Percentiles rank a stretch among this genome's conserved stretches.
Evolutionary conservation across 2,113 vertebrate genomes (phyloP).

Genomic region (Tupaia chinensis): DNA sequence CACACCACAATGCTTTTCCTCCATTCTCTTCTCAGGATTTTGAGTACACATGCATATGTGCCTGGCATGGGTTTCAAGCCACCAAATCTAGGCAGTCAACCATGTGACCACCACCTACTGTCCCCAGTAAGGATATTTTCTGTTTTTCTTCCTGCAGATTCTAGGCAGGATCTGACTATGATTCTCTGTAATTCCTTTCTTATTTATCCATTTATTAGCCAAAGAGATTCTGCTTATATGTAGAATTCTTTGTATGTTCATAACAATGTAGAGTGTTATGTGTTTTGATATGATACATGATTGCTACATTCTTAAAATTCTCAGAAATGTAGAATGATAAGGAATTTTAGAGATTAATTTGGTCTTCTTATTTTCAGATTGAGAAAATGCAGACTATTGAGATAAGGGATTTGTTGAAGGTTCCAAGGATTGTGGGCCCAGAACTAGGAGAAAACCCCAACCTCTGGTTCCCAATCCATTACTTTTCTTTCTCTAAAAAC

Average conservation of each 20-base stretch:
- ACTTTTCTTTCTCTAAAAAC: not conserved
- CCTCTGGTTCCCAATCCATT: not conserved
- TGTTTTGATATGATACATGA: slow-evolving; percentile 7
- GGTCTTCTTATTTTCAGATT: not conserved
- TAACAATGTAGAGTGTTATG: not conserved
- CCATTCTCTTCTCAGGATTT: too few relatives aligned
- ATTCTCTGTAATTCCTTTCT: slow-evolving; percentile 53
- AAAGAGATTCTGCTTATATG: not conserved
- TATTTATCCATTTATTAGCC: not conserved
- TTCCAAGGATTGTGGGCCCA: not conserved
- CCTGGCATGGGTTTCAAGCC: too few relatives aligned
- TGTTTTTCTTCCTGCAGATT: not conserved
- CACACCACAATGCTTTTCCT: too few relatives aligned
- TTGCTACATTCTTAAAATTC: not conserved
- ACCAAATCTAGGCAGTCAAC: too few relatives aligned
- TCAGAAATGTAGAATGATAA: not conserved
- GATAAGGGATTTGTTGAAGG: not conserved
- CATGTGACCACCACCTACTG: too few relatives aligned
- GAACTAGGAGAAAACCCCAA: not conserved
- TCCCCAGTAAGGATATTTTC: not conserved
- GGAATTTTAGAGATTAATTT: not conserved
- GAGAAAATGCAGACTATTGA: not conserved
- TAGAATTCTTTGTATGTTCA: not conserved
- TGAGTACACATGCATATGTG: too few relatives aligned
- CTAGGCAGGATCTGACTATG: not conserved